Conservation (phyloP, 2,888 invertebrate species). For the Epinotia nisella region DNA sequence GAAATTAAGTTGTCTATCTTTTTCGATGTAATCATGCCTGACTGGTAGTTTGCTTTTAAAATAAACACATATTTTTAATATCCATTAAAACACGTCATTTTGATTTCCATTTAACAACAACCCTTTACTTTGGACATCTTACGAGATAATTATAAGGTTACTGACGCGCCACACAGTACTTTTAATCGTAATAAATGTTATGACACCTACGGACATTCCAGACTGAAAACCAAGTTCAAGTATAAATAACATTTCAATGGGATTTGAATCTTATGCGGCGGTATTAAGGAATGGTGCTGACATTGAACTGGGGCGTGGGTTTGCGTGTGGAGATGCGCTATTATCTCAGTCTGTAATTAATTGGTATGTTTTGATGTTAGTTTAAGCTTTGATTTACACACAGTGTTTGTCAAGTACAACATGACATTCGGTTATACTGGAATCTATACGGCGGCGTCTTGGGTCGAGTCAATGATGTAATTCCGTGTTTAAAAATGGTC, state of each 20-base stretch:
- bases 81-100: slow-evolving; percentile 1
- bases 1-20: neutral
- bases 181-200: slow-evolving; percentile 22
- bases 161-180: neutral
- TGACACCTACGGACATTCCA: slow-evolving; percentile 31
- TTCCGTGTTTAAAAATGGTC: no score
- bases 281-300: slow-evolving; percentile 11
- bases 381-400: neutral
- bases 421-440: neutral
- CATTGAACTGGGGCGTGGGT: slow-evolving; percentile 24
- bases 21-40: neutral
- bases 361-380: slow-evolving; percentile 14
- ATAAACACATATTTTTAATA: neutral
- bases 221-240: slow-evolving; percentile 29
- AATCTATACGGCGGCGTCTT: neutral
- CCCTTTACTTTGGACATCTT: neutral
- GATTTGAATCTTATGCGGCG: neutral
- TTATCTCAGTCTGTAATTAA: slow-evolving; percentile 17
- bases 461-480: no score
- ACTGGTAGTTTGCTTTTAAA: neutral
- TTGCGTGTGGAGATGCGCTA: slow-evolving; percentile 4
- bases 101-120: neutral
- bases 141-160: neutral
- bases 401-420: neutral
- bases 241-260: neutral